Evolutionary conservation across 2,888 invertebrate genomes (phyloP), one percentile per base, ranked within the genome.

Genomic region (Dendrolimus houi): DNA sequence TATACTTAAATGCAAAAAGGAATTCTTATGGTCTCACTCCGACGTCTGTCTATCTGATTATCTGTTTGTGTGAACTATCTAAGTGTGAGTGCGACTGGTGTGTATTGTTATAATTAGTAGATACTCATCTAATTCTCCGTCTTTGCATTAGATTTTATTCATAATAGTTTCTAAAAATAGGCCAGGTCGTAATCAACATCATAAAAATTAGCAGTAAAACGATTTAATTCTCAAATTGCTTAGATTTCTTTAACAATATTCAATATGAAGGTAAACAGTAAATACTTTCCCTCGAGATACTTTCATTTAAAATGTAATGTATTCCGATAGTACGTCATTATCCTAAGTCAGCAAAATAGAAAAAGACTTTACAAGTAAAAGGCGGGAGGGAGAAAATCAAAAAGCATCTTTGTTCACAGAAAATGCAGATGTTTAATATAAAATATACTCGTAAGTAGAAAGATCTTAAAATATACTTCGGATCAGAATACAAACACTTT

Each of bases 391-490:
- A 54, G 54, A 59, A 56, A 56, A 59, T 59, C 53, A 56, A 55
- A 59, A 59, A 55, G 59, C 56, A 56, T 55, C 56, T 59, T 56
- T 9, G 52, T 55, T 52, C 54, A 55, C 52, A 53, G 54, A 54
- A 59, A 59, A 59, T 54, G 59, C 55, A 53, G 54, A 56, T 56
- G 54, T 55, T 59, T 59, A 56, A 56, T 56, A 59, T 59, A 59
- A 59, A 47, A 47, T 47, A 47, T 47, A 47, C 47, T 47, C 47
- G 47, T 47, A 47, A 47, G 47, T 47, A 2, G 29, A 29, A 29
- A 29, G 29, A 29, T 6, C 29, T 29, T 29, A 29, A 29, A 29
- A 17, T 2, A 29, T 29, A 29, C 29, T 29, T 29, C 29, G 29
- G 29, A 29, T 29, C 29, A 29, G 29, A 29, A 29, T 29, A 6